Evolutionary conservation across 2,113 vertebrate species (phyloP).

Genomic region (Dendropsophus ebraccatus): DNA sequence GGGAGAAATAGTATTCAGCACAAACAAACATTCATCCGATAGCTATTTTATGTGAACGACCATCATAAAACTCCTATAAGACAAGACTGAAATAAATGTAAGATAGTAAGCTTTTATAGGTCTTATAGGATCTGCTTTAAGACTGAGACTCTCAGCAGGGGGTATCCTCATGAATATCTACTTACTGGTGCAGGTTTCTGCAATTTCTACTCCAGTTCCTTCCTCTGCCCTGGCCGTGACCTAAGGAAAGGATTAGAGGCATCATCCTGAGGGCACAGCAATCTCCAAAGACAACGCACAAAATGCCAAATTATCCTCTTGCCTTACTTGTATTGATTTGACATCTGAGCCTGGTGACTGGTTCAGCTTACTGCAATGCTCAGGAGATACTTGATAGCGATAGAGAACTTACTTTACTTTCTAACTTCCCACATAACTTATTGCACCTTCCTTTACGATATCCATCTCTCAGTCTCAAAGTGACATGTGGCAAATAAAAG

Average conservation of each 20-base stretch:
- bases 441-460: not conserved
- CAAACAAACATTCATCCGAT: too few species aligned
- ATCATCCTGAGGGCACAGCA: constrained; percentile 49
- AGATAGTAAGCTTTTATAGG: not conserved
- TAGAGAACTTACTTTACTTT: constrained; percentile 6
- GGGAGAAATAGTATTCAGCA: too few species aligned
- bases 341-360: constrained; percentile 22
- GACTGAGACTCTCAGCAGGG: constrained; percentile 27
- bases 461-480: not conserved
- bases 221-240: constrained; percentile 47
- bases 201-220: constrained; percentile 38
- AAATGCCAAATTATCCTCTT: constrained; percentile 42
- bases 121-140: not conserved
- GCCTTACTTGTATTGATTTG: constrained; percentile 32
- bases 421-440: not conserved
- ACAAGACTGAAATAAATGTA: not conserved
- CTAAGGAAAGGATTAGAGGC: constrained; percentile 42
- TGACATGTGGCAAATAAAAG: not conserved
- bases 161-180: constrained; percentile 33
- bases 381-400: constrained; percentile 1
- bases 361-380: constrained; percentile 10
- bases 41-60: too few species aligned
- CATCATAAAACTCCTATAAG: too few species aligned
- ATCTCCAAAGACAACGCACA: constrained; percentile 32
- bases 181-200: constrained; percentile 30